Conservation (phyloP, 1,140 invertebrate species). For the Polyergus mexicanus region DNA sequence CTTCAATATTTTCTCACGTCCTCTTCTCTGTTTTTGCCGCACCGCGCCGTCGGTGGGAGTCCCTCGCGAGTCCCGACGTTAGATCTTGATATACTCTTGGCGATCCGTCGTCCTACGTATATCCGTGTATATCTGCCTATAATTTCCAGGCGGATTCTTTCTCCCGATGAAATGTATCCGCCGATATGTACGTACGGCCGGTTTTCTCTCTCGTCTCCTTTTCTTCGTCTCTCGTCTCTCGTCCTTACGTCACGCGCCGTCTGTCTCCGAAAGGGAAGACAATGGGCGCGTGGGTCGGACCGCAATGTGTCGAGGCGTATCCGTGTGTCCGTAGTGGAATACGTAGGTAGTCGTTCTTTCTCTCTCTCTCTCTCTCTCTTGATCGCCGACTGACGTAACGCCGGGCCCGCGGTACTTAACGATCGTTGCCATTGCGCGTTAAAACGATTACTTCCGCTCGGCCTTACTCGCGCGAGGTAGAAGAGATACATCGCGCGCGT, state of each 20-base stretch:
- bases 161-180: slow-evolving; percentile 71
- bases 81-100: slow-evolving; percentile 56
- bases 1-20: slow-evolving; percentile 58
- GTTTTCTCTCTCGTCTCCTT: slow-evolving; percentile 13
- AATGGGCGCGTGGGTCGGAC: slow-evolving; percentile 79
- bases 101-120: slow-evolving; percentile 71
- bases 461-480: slow-evolving; percentile 60
- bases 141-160: slow-evolving; percentile 68
- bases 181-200: slow-evolving; percentile 50
- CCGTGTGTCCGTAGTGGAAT: slow-evolving; percentile 56
- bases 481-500: slow-evolving; percentile 59
- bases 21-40: slow-evolving; percentile 31
- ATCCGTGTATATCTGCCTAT: slow-evolving; percentile 74
- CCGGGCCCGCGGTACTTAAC: slow-evolving; percentile 74
- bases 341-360: slow-evolving; percentile 70
- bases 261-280: slow-evolving; percentile 76
- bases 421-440: slow-evolving; percentile 80
- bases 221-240: slow-evolving; percentile 42
- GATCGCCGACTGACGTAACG: slow-evolving; percentile 73
- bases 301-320: slow-evolving; percentile 75
- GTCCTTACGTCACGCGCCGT: slow-evolving; percentile 71
- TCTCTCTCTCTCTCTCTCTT: slow-evolving; percentile 10
- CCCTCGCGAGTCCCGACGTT: slow-evolving; percentile 44
- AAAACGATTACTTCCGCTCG: slow-evolving; percentile 84
- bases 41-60: slow-evolving; percentile 5